Percentiles rank a stretch among this genome's conserved stretches.
Conservation (phyloP, 2,113 vertebrate species). For the Gila orcuttii region DNA sequence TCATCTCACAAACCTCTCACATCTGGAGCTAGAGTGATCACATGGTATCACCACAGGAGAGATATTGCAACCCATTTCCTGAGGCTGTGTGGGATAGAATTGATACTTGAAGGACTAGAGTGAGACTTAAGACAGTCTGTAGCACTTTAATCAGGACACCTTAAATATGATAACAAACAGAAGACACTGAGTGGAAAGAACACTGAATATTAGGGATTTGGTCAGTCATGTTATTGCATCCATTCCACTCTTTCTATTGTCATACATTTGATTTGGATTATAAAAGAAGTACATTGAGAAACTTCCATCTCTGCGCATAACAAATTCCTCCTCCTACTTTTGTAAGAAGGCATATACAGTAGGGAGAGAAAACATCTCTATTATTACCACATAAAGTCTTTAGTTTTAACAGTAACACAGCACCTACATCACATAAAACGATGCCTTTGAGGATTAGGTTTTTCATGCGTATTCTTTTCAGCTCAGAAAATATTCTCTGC, state of each 20-base stretch:
- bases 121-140: slow-evolving; percentile 21
- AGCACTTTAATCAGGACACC: slow-evolving; percentile 34
- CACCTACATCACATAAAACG: background rate
- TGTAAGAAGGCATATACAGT: background rate
- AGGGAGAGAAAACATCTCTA: background rate
- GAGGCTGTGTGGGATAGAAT: slow-evolving; percentile 36
- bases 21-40: slow-evolving; percentile 53
- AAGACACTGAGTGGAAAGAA: slow-evolving; percentile 16
- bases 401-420: background rate
- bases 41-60: slow-evolving; percentile 50
- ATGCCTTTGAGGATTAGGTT: background rate
- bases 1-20: slow-evolving; percentile 33
- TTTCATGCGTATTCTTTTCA: slow-evolving; percentile 9
- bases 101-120: slow-evolving; percentile 24
- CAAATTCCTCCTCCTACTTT: background rate
- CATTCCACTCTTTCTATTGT: too few species aligned
- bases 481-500: background rate
- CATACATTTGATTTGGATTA: too few species aligned
- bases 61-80: slow-evolving; percentile 45
- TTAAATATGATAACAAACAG: slow-evolving; percentile 27
- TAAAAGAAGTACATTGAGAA: too few species aligned
- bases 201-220: background rate
- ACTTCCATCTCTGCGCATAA: background rate
- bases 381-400: slow-evolving; percentile 24
- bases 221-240: too few species aligned